phyloP scores from a whole-genome alignment of 1,140 invertebrate species.

The Steinernema feltiae region DNA sequence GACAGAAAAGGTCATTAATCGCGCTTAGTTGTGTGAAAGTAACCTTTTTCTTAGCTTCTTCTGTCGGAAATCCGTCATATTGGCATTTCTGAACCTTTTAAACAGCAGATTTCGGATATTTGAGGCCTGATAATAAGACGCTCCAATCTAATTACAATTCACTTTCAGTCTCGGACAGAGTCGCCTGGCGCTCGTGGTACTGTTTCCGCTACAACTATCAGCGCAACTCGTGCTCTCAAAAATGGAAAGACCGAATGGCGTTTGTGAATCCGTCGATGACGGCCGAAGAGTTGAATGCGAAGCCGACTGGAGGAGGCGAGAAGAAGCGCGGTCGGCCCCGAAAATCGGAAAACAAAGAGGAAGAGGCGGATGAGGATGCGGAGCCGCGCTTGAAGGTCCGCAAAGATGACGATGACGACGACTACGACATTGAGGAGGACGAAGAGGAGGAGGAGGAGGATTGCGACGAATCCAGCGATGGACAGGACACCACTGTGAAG shows the following conservation, averaged over 20 bases:
- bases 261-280: background rate
- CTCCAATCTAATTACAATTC: background rate
- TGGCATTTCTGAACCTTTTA: background rate
- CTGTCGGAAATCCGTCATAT: background rate
- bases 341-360: too few species aligned
- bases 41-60: too few species aligned
- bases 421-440: background rate
- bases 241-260: background rate
- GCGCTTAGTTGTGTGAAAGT: too few species aligned
- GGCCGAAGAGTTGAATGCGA: background rate
- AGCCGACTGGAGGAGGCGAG: background rate
- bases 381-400: background rate
- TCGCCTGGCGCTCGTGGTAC: conserved; percentile 1
- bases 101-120: too few species aligned
- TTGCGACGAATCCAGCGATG: background rate
- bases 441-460: background rate
- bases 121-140: too few species aligned
- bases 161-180: background rate
- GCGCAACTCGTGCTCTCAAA: background rate
- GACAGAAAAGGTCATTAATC: too few species aligned
- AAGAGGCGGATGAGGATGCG: too few species aligned
- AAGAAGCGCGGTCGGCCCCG: too few species aligned
- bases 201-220: conserved; percentile 6
- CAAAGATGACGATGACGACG: background rate
- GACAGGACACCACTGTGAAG: background rate